A percentile compares a stretch with the other conserved stretches of the same genome.
phyloP scores from a whole-genome alignment of 2,888 invertebrate species.

The Dicyrtoma fusca region DNA sequence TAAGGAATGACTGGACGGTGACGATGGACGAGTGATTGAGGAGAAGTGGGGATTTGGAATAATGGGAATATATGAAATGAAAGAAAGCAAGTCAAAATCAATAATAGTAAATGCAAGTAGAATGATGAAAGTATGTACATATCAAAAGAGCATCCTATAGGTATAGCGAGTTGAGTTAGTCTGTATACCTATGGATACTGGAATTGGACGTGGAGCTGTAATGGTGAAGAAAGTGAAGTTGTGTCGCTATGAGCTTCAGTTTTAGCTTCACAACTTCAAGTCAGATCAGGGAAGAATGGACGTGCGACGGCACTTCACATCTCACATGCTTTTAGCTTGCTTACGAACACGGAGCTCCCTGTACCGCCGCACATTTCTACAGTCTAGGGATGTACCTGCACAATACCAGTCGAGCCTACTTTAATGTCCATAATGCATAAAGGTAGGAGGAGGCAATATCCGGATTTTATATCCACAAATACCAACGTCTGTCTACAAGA shows the following conservation, averaged over 20 bases:
- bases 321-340: constrained; percentile 21
- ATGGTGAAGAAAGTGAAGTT: constrained; percentile 5
- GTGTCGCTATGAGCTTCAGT: not conserved
- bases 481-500: constrained; percentile 8
- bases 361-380: not conserved
- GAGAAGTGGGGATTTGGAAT: not conserved
- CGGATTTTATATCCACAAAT: constrained; percentile 40
- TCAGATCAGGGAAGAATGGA: constrained; percentile 22
- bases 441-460: constrained; percentile 42
- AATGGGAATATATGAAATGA: constrained; percentile 15
- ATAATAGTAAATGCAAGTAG: constrained; percentile 23
- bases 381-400: not conserved
- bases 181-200: not conserved
- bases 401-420: constrained; percentile 15
- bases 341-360: not conserved
- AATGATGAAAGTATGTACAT: constrained; percentile 9
- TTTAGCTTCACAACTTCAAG: not conserved
- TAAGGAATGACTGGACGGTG: not conserved
- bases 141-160: not conserved
- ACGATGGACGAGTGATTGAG: not conserved
- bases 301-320: constrained; percentile 13
- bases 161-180: too few species aligned
- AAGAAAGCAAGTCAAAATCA: constrained; percentile 35
- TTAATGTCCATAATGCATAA: constrained; percentile 38
- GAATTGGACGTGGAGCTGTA: not conserved